Conservation (phyloP, 2,113 vertebrate species). For the Cepphus grylle region DNA sequence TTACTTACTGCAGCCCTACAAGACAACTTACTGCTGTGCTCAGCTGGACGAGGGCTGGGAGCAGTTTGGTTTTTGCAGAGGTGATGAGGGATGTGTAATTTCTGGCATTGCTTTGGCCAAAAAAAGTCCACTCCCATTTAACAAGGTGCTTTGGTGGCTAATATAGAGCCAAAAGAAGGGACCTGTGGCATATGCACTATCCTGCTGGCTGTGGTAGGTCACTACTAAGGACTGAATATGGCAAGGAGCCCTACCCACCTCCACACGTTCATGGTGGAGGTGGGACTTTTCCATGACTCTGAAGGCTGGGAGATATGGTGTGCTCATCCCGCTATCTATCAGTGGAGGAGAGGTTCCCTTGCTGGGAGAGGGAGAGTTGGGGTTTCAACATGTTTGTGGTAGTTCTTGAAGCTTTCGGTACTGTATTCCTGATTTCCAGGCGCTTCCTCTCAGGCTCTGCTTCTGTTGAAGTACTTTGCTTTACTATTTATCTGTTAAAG, state of each 20-base stretch:
- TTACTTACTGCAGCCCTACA: background rate
- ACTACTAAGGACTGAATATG: fast-evolving
- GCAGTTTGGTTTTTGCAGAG: background rate
- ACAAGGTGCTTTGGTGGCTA: background rate
- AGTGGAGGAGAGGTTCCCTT: background rate
- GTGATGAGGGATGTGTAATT: background rate
- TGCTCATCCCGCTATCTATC: fast-evolving
- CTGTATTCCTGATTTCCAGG: background rate
- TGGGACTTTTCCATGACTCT: background rate
- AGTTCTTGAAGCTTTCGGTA: background rate
- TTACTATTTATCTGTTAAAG: background rate
- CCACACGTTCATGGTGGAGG: fast-evolving
- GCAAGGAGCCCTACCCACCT: background rate
- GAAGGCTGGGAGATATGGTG: background rate
- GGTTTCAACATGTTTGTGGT: fast-evolving
- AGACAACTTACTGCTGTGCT: background rate
- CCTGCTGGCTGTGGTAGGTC: background rate
- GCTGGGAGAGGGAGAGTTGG: background rate
- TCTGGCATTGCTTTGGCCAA: background rate
- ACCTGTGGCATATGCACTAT: fast-evolving
- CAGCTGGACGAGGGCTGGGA: background rate
- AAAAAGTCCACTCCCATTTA: fast-evolving
- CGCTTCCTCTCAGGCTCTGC: background rate
- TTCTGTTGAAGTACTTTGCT: background rate
- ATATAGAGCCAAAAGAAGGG: no score